A percentile compares a stretch with the other conserved stretches of the same genome.
Evolutionary conservation across 2,113 vertebrate genomes (phyloP).

Genomic region (Siniperca chuatsi): DNA sequence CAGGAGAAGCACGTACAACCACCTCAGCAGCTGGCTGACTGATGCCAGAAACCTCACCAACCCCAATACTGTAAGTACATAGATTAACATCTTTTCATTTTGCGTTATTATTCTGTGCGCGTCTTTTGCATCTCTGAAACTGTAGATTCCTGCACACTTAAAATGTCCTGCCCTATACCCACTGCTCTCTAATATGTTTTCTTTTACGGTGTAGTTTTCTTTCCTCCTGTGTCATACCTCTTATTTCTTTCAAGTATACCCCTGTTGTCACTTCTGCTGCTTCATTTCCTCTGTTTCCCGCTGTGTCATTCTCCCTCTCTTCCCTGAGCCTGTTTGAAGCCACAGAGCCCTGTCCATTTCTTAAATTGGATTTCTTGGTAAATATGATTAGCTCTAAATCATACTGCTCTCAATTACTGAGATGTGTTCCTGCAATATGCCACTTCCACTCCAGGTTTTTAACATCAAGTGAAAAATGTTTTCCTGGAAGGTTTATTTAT

Average conservation of each 20-base stretch:
- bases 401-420: conserved; percentile 22
- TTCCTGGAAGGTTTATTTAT: background rate
- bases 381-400: conserved; percentile 62
- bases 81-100: background rate
- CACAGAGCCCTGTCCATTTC: conserved; percentile 36
- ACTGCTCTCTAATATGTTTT: background rate
- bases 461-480: background rate
- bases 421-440: conserved; percentile 10
- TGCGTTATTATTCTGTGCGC: background rate
- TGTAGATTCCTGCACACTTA: background rate
- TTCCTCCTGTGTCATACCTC: background rate
- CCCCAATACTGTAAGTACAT: conserved; percentile 95
- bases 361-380: conserved; percentile 59
- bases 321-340: background rate
- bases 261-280: background rate
- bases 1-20: conserved; percentile 99
- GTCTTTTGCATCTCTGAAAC: background rate
- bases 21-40: conserved; percentile 99
- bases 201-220: background rate
- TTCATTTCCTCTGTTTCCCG: conserved; percentile 1
- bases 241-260: background rate
- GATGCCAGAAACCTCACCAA: conserved; percentile 99
- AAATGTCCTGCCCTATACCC: background rate
- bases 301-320: background rate
- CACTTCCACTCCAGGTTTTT: background rate